Evolutionary conservation across 2,113 vertebrate genomes (phyloP).

Genomic region (Trichechus manatus): DNA sequence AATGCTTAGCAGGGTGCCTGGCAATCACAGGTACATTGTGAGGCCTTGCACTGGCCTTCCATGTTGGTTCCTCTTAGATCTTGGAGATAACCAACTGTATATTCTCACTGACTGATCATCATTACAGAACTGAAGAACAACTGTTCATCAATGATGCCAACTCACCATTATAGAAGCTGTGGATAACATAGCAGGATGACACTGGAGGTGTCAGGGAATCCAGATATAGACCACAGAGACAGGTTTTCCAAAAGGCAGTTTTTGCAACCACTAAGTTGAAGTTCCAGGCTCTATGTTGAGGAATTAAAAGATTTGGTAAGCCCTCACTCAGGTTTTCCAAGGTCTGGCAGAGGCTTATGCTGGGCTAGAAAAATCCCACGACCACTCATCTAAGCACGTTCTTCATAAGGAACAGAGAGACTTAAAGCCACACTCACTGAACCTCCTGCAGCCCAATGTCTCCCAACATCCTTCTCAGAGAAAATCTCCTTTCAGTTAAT

Average conservation of each 20-base stretch:
- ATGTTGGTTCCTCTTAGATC: background rate
- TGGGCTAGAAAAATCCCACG: background rate
- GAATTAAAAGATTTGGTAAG: background rate
- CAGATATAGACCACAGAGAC: background rate
- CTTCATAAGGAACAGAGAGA: background rate
- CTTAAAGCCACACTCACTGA: background rate
- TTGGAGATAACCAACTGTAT: background rate
- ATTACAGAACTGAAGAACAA: background rate
- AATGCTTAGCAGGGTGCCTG: background rate
- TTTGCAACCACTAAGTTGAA: background rate
- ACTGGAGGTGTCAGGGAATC: background rate
- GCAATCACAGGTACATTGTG: background rate
- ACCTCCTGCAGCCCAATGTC: background rate
- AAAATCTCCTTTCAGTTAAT: background rate
- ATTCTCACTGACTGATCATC: background rate
- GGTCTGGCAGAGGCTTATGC: background rate
- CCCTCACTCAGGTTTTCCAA: background rate
- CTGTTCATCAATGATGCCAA: background rate
- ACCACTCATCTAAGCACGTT: background rate
- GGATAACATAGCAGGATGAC: background rate
- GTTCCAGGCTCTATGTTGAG: background rate
- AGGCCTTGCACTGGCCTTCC: background rate
- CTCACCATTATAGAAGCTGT: background rate
- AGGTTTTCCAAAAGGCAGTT: background rate
- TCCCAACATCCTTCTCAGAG: background rate